Evolutionary conservation across 2,888 invertebrate genomes (phyloP).

Genomic region (Parnassius glacialis): DNA sequence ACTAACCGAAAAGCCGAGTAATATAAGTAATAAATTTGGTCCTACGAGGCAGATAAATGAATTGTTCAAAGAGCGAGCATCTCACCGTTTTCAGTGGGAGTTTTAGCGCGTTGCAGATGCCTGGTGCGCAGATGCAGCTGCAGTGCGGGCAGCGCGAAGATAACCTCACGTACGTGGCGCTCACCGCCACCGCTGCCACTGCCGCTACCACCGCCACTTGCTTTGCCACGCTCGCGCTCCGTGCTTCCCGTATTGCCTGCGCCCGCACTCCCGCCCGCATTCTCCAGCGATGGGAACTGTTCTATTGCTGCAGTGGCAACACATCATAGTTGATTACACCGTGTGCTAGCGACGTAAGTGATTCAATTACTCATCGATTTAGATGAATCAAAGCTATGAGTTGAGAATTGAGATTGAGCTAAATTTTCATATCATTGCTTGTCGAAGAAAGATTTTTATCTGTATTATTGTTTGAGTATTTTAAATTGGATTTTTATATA

Average conservation of each 20-base stretch:
- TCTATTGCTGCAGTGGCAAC: slow-evolving; percentile 85
- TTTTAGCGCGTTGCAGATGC: slow-evolving; percentile 89
- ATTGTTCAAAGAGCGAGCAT: neutral
- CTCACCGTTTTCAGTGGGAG: slow-evolving; percentile 83
- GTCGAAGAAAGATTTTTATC: too few species aligned
- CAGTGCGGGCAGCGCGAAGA: slow-evolving; percentile 96
- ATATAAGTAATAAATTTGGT: neutral
- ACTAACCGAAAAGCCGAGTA: too few species aligned
- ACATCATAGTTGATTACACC: too few species aligned
- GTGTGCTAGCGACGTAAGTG: too few species aligned
- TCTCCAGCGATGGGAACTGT: slow-evolving; percentile 93
- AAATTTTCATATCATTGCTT: too few species aligned
- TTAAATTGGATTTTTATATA: too few species aligned
- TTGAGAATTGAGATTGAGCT: too few species aligned
- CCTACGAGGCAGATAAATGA: slow-evolving; percentile 3
- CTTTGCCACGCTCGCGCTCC: slow-evolving; percentile 52
- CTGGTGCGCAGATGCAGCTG: slow-evolving; percentile 96
- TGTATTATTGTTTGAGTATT: too few species aligned
- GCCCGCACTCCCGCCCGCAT: slow-evolving; percentile 60
- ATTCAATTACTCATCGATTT: too few species aligned
- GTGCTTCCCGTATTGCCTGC: slow-evolving; percentile 81
- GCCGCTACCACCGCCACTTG: slow-evolving; percentile 71
- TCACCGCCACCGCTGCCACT: slow-evolving; percentile 53
- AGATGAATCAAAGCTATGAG: too few species aligned
- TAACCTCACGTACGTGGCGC: slow-evolving; percentile 93